Percentiles rank a stretch among this genome's conserved stretches.
Conservation (phyloP, 2,797 vertebrate genomes). For the Phataginus tricuspis region DNA sequence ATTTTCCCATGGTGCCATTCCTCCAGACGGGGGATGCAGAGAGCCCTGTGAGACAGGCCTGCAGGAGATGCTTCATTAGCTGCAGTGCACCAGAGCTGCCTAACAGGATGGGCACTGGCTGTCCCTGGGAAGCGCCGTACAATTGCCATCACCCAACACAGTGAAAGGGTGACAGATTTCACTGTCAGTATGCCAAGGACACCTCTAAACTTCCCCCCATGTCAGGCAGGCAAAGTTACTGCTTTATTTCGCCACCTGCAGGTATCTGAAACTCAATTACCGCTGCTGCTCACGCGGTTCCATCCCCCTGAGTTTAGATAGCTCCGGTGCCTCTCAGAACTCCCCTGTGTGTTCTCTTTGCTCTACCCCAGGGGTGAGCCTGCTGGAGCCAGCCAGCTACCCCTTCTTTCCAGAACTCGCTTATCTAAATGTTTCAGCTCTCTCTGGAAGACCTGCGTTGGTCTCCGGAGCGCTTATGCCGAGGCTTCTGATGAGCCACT, state of each 20-base stretch:
- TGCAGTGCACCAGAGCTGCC: not conserved
- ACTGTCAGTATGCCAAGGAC: slow-evolving; percentile 70
- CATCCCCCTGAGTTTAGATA: slow-evolving; percentile 80
- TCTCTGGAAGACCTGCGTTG: slow-evolving; percentile 70
- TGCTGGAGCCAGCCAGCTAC: slow-evolving; percentile 50
- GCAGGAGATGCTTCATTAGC: slow-evolving; percentile 68
- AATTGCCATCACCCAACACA: slow-evolving; percentile 64
- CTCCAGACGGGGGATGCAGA: slow-evolving; percentile 51
- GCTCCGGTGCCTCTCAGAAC: slow-evolving; percentile 78
- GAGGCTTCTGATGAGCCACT: slow-evolving; percentile 74
- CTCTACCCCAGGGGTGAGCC: slow-evolving; percentile 75
- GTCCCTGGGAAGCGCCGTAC: slow-evolving; percentile 59
- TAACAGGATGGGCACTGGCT: not conserved
- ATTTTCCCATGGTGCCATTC: slow-evolving; percentile 68
- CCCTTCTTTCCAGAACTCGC: slow-evolving; percentile 62
- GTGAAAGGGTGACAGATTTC: slow-evolving; percentile 70
- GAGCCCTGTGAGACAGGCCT: slow-evolving; percentile 48
- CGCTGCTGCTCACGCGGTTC: slow-evolving; percentile 58
- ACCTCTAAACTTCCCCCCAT: slow-evolving; percentile 74
- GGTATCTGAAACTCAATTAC: slow-evolving; percentile 82
- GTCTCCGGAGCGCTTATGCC: slow-evolving; percentile 77
- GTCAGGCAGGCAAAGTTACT: slow-evolving; percentile 70
- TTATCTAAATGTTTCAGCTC: slow-evolving; percentile 69
- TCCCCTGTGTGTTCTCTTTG: slow-evolving; percentile 73
- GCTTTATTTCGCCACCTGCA: slow-evolving; percentile 78